phyloP scores from a whole-genome alignment of 1,140 invertebrate genomes.

The Ridgeia piscesae region DNA sequence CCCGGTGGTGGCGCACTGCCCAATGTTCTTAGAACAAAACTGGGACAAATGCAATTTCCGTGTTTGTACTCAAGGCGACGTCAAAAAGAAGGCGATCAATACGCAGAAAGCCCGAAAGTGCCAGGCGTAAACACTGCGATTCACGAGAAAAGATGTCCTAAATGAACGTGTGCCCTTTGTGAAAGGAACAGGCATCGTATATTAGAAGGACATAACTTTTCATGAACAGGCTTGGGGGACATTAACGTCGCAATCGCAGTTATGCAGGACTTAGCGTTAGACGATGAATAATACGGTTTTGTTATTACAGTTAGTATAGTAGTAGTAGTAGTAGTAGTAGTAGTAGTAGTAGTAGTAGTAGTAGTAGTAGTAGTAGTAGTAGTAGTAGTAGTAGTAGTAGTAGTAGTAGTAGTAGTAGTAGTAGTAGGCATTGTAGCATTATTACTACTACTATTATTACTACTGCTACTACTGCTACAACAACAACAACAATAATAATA shows the following conservation, averaged over 20 bases:
- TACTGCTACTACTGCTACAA: too few relatives aligned
- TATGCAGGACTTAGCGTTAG: neutral
- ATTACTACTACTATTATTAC: too few relatives aligned
- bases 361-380: too few relatives aligned
- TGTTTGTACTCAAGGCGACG: neutral
- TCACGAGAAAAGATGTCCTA: neutral
- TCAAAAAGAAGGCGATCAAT: neutral
- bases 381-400: too few relatives aligned
- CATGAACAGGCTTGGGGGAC: neutral
- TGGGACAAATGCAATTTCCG: neutral
- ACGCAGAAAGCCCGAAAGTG: neutral
- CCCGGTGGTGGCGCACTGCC: neutral
- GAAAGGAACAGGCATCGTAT: neutral
- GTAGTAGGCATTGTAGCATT: too few relatives aligned
- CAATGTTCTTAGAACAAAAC: neutral
- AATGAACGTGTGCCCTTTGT: neutral
- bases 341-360: too few relatives aligned
- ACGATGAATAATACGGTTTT: neutral
- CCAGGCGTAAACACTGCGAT: neutral
- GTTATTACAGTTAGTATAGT: too few relatives aligned
- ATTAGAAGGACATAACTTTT: neutral
- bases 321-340: too few relatives aligned
- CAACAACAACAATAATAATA: too few relatives aligned
- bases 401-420: too few relatives aligned
- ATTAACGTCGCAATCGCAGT: neutral